Conservation (phyloP, 2,113 vertebrate genomes). For the Plotosus lineatus region DNA sequence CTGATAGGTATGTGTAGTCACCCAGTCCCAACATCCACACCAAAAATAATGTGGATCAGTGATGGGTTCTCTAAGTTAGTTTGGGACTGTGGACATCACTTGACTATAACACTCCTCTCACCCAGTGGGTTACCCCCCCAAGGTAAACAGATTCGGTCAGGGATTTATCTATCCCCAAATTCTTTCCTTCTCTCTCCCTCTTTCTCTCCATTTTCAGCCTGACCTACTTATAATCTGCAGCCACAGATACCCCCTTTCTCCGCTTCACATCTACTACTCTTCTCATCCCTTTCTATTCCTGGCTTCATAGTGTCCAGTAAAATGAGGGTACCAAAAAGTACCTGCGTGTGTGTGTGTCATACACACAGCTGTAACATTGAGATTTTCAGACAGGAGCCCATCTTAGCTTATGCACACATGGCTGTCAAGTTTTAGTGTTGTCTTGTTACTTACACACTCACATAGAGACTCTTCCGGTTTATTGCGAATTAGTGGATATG, state of each 20-base stretch:
- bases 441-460: slow-evolving; percentile 22
- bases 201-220: slow-evolving; percentile 23
- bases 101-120: too few relatives aligned
- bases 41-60: too few relatives aligned
- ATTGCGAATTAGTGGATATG: too few relatives aligned
- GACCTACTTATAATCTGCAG: slow-evolving; percentile 51
- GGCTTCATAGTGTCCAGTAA: slow-evolving; percentile 24
- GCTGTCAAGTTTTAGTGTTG: not conserved
- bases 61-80: too few relatives aligned
- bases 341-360: slow-evolving; percentile 11
- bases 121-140: too few relatives aligned
- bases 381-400: slow-evolving; percentile 13
- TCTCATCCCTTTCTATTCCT: not conserved
- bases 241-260: slow-evolving; percentile 17
- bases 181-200: slow-evolving; percentile 7
- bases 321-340: not conserved
- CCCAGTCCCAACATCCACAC: too few relatives aligned
- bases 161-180: not conserved
- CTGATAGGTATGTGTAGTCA: too few relatives aligned
- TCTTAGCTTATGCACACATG: not conserved
- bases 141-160: not conserved
- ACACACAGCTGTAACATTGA: slow-evolving; percentile 2
- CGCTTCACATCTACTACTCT: not conserved
- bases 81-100: too few relatives aligned
- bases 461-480: too few relatives aligned